phyloP scores from a whole-genome alignment of 2,888 invertebrate species.

The Homarus gammarus region DNA sequence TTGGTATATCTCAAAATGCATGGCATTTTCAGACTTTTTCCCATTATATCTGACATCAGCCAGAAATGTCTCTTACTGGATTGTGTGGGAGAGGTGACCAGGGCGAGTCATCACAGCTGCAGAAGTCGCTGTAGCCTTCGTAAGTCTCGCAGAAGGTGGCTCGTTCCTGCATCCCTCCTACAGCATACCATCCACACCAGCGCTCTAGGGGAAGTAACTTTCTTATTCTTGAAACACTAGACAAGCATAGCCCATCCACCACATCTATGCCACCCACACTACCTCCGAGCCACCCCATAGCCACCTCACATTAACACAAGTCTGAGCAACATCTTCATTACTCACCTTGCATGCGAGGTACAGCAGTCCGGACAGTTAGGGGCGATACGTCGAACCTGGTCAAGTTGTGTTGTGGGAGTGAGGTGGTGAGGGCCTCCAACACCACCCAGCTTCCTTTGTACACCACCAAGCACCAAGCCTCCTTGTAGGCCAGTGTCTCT shows the following conservation, averaged over 20 bases:
- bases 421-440: conserved; percentile 35
- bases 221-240: not conserved
- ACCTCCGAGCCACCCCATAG: too few species aligned
- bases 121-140: conserved; percentile 63
- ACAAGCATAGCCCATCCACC: not conserved
- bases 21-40: too few species aligned
- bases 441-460: conserved; percentile 41
- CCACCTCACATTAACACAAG: too few species aligned
- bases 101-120: conserved; percentile 24
- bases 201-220: not conserved
- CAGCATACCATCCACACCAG: conserved; percentile 29
- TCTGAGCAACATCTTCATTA: not conserved
- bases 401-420: not conserved
- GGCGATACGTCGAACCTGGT: conserved; percentile 23
- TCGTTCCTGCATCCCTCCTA: not conserved
- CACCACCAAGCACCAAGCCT: conserved; percentile 49
- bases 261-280: too few species aligned
- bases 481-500: conserved; percentile 31
- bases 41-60: too few species aligned
- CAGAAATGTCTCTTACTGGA: not conserved
- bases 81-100: conserved; percentile 24
- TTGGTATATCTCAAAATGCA: too few species aligned
- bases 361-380: conserved; percentile 1
- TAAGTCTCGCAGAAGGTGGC: conserved; percentile 50
- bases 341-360: conserved; percentile 27